Base-by-base conservation (phyloP, 64 coral and sea anemone genomes). In the Hydrozoanthus tunicans region DNA sequence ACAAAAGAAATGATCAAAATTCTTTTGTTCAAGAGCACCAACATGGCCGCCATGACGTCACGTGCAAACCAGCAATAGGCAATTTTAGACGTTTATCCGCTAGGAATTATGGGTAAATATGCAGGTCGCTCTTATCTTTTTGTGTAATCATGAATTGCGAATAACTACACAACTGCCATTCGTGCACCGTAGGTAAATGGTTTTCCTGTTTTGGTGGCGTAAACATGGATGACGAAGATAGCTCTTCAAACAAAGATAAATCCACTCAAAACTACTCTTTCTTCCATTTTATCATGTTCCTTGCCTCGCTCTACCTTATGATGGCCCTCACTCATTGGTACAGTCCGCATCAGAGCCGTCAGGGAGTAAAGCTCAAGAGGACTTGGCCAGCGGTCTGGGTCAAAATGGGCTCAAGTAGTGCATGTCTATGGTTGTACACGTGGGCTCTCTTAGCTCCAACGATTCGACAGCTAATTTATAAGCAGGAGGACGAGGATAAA, bases 291-390 rank as follows among this genome's bases (percentile, higher is more conserved):
- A 70, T 96, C 13, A 75, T 99, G 90, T 95, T 92, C 62, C 74
- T 99, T 3, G 94, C 94, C 26, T 90, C 92, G 1, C 68, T 96
- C 7, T 83, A 96, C 12, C 64, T 99, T 23, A 99, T 99, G 97
- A 94, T 96, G 89, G 90, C 58, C 9, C 83, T 99, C 7, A 99
- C 97, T 27, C 95, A 96, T 76, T 99, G 97, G 97, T 93, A 99
- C 84, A 89, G 72, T 20, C 97, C 97, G 4, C 56, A 81, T 6
- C 60, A 83, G 70, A 13, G 57, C 65, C 59, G 64, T 53, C 68
- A 89, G 52, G 63, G 91, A 10, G 65, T 64, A 5, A 51, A 15
- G 57, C 93, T 94, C 69, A 73, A 75, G n/a, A 62, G 93, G 4
- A 92, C 95, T 11, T 96, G 95, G 95, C 92, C 92, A 89, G 89